Base-by-base conservation (phyloP, 1,140 invertebrate genomes). In the Branchinecta lynchi region DNA sequence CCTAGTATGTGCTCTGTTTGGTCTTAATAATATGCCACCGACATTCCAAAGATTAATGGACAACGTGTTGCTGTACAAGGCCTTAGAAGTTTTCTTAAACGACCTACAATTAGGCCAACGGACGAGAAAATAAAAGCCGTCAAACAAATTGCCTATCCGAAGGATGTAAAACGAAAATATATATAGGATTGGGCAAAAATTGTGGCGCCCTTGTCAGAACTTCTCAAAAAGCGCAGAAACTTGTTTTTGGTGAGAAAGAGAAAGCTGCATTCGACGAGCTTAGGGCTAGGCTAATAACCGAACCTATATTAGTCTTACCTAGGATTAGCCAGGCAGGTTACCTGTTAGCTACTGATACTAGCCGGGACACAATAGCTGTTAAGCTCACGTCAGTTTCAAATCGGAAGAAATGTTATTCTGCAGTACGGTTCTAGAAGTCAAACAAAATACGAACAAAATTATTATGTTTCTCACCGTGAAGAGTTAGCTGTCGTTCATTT, bases 191-290 rank as follows among this genome's bases (percentile, higher is more conserved):
- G 9, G 46, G 46, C 46, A 9, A n/a, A 9, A 9, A 51, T 51
- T 9, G n/a, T n/a, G 9, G 9, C 9, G 9, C 46, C 46, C n/a
- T 51, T 51, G n/a, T 9, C 9, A 9, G 9, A 9, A n/a, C n/a
- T 51, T 9, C 9, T 51, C 9, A 51, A 51, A 51, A 51, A 51
- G 46, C 9, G n/a, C n/a, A 9, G n/a, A 51, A 51, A 51, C n/a
- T 51, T 51, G n/a, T 51, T 51, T 51, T 51, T 51, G 46, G 46
- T n/a, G 46, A 51, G 46, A n/a, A 51, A 51, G 46, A 51, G n/a
- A 51, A 51, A 51, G 9, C 9, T n/a, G 9, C 46, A 9, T 51
- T 51, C n/a, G 46, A 51, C n/a, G n/a, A 9, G 9, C 46, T 51
- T 51, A 51, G 46, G 46, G 46, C 9, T 9, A 51, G n/a, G 46